Conservation (phyloP, 2,113 vertebrate genomes). For the Rhabdomys dilectus region DNA sequence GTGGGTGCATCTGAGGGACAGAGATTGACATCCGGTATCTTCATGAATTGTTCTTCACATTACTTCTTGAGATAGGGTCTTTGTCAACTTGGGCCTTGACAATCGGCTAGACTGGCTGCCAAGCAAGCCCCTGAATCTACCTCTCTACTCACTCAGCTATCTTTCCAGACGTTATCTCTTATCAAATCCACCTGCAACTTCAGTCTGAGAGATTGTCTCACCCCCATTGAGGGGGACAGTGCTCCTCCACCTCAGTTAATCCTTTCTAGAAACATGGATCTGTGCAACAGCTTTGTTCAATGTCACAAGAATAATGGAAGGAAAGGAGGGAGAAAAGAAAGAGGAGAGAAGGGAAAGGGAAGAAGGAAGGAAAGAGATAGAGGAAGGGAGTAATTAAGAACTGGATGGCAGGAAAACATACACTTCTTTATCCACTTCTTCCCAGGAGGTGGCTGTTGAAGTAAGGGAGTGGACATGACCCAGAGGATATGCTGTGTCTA, state of each 20-base stretch:
- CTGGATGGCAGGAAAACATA: neutral
- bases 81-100: neutral
- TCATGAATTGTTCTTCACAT: neutral
- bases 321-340: neutral
- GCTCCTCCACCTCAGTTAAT: neutral
- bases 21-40: neutral
- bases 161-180: neutral
- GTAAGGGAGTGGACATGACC: neutral
- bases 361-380: rapidly evolving
- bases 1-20: neutral
- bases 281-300: neutral
- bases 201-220: neutral
- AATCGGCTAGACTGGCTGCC: neutral
- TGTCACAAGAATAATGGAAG: neutral
- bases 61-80: neutral
- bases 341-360: neutral
- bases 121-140: neutral
- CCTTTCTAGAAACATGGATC: too few species aligned
- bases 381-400: neutral
- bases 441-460: neutral
- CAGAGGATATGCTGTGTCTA: rapidly evolving
- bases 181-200: too few species aligned
- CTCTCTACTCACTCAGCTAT: neutral
- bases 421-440: neutral
- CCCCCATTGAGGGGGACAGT: too few species aligned